These are phyloP conservation scores for Colaptes auratus DNA, from an alignment of 2,113 vertebrate species.

Conservation along the genomic window DNA sequence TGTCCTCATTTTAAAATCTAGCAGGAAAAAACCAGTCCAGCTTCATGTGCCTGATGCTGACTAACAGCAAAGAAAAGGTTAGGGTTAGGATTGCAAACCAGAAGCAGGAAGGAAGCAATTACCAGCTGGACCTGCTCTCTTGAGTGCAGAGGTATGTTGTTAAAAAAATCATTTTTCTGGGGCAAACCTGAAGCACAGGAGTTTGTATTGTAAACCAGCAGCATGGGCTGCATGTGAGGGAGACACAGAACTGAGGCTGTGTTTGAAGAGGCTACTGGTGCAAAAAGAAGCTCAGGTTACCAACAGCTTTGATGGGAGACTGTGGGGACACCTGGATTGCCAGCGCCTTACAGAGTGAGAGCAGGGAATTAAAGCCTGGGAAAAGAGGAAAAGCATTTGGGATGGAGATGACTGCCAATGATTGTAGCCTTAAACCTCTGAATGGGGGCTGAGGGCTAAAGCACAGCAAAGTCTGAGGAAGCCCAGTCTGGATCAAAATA, in stretches of 20 bases:
- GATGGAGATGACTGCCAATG: too few species aligned
- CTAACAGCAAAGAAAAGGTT: background rate
- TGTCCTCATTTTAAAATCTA: background rate
- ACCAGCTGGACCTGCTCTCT: background rate
- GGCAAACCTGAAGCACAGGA: background rate
- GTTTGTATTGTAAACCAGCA: background rate
- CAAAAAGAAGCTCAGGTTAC: too few species aligned
- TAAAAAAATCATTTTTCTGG: background rate
- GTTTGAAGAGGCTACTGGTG: background rate
- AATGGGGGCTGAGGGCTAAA: too few species aligned
- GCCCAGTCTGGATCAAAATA: too few species aligned
- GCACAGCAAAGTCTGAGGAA: too few species aligned
- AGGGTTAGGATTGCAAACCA: background rate
- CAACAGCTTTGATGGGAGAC: too few species aligned
- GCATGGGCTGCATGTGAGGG: background rate
- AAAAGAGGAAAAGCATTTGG: too few species aligned
- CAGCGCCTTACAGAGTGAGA: too few species aligned
- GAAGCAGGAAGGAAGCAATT: background rate
- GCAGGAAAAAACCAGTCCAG: background rate
- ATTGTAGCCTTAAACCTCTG: too few species aligned
- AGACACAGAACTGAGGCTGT: background rate
- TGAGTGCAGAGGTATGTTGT: background rate
- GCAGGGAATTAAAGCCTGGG: too few species aligned
- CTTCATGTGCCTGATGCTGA: background rate
- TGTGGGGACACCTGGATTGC: too few species aligned